phyloP scores from a whole-genome alignment of 2,888 invertebrate species.

The Tenthredo distinguenda region DNA sequence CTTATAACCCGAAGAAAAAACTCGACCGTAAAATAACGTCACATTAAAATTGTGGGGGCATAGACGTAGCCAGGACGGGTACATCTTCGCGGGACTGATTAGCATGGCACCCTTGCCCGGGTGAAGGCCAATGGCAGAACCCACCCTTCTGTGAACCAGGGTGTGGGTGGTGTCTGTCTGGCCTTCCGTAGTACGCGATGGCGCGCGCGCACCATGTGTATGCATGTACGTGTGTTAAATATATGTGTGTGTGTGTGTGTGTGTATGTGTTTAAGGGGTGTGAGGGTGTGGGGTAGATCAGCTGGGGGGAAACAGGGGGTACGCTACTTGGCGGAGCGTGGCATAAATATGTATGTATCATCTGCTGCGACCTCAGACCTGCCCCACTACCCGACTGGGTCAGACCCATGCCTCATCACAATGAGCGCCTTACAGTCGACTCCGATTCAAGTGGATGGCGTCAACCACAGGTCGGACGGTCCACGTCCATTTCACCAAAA shows the following conservation, averaged over 20 bases:
- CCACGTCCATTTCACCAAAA: not conserved
- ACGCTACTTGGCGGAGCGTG: constrained; percentile 69
- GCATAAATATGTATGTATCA: constrained; percentile 76
- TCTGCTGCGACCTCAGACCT: constrained; percentile 69
- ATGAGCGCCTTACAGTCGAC: constrained; percentile 71
- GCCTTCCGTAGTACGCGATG: constrained; percentile 53
- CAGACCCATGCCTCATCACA: constrained; percentile 78
- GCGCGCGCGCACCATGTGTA: constrained; percentile 45
- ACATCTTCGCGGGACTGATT: constrained; percentile 49
- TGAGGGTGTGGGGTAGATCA: constrained; percentile 45
- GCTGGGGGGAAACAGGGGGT: constrained; percentile 63
- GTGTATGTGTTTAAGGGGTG: constrained; percentile 16
- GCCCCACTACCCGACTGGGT: constrained; percentile 77
- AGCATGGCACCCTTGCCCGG: constrained; percentile 54
- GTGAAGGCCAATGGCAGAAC: constrained; percentile 55
- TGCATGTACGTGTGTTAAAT: not conserved
- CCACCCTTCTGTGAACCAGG: not conserved
- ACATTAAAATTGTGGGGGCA: not conserved
- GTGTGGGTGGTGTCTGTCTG: constrained; percentile 51
- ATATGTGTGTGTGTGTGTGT: not conserved
- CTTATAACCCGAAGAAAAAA: not conserved
- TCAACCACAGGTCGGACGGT: constrained; percentile 58
- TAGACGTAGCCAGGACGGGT: not conserved
- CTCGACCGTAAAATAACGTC: not conserved
- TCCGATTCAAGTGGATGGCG: constrained; percentile 71